These are phyloP conservation scores for Goniozus legneri DNA, from an alignment of 1,140 invertebrate genomes.

Conservation along the genomic window DNA sequence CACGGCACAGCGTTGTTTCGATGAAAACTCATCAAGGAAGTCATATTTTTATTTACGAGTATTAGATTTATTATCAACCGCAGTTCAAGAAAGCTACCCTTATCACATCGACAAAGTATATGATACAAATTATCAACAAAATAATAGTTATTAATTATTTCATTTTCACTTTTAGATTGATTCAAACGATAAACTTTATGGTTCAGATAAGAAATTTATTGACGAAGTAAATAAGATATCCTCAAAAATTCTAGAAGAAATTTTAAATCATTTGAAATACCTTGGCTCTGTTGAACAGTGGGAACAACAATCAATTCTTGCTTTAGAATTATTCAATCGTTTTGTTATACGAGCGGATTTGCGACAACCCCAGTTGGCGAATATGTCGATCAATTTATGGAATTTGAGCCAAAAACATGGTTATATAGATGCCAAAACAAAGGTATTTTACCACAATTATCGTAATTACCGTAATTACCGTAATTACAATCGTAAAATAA, in stretches of 20 bases:
- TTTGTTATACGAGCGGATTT: slow-evolving; percentile 71
- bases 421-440: slow-evolving; percentile 53
- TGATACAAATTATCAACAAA: slow-evolving; percentile 3
- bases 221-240: slow-evolving; percentile 76
- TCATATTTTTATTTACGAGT: slow-evolving; percentile 66
- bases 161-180: slow-evolving; percentile 65
- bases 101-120: slow-evolving; percentile 79
- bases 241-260: slow-evolving; percentile 72
- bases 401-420: slow-evolving; percentile 66
- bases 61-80: slow-evolving; percentile 70
- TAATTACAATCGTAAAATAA: too few species aligned
- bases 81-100: slow-evolving; percentile 73
- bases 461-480: slow-evolving; percentile 1
- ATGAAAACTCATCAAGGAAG: slow-evolving; percentile 56
- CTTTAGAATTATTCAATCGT: slow-evolving; percentile 71
- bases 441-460: slow-evolving; percentile 27
- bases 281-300: slow-evolving; percentile 60
- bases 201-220: slow-evolving; percentile 82
- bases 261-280: slow-evolving; percentile 70
- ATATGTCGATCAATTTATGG: slow-evolving; percentile 76
- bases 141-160: slow-evolving; percentile 4
- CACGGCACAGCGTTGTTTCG: slow-evolving; percentile 70
- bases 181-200: slow-evolving; percentile 92
- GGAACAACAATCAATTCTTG: slow-evolving; percentile 65
- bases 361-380: slow-evolving; percentile 57